Base-by-base conservation (phyloP, 2,113 vertebrate species). In the Oreochromis niloticus region DNA sequence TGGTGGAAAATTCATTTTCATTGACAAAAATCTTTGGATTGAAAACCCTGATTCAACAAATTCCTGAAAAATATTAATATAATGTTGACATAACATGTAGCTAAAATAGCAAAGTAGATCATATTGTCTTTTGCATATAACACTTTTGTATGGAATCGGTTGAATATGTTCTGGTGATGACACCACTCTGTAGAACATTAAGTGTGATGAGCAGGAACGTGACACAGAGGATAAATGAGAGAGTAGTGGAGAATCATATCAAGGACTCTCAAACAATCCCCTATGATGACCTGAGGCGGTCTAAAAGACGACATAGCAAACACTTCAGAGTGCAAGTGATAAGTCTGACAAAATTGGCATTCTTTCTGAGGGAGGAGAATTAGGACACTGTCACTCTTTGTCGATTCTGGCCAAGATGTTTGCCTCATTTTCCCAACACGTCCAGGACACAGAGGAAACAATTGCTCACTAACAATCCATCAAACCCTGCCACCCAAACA, bases 191-290 rank as follows among this genome's bases (percentile, higher is more conserved):
- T 54, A 50, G 63, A 79, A 82, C 82, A 84, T 80, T 80, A 68
- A 63, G 80, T 75, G 78, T 56, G 90, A 86, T 87, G 81, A 93
- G 46, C 85, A 80, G 46, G 61, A 87, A 92, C 27, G 79, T 82
- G 79, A 86, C 68, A 83, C 78, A 57, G 48, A 83, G 75, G 73
- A 63, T 63, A 85, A 91, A 89, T 87, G 66, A 89, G 59, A 82
- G 56, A 30, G 5, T 56, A 87, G 87, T 83, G 50, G 68, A 87
- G 80, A 91, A 89, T 90, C 66, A 88, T 46, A 81, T 86, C 81
- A 83, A 91, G 88, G 81, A 87, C 87, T 85, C 87, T 92, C 30
- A 16, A 90, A 91, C 90, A 50, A 87, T 81, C 85, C 59, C 84
- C 68, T 43, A 46, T 4, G 50, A 71, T 91, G 89, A 93, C 90